Conservation (phyloP, 1,140 invertebrate species). For the Calephelis virginiensis region DNA sequence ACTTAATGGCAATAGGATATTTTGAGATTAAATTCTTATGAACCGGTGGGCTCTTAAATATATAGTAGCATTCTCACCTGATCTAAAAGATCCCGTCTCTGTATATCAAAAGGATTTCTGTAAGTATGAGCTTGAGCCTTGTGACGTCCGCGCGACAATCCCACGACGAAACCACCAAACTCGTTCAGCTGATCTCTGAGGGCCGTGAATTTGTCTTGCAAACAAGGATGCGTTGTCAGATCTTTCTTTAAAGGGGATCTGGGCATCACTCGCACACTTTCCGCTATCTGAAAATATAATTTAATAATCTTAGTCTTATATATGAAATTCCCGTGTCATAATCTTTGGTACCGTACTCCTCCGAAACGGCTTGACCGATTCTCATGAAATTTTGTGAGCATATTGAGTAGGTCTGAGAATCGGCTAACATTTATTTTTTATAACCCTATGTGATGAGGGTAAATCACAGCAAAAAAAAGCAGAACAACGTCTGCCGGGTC, state of each 20-base stretch:
- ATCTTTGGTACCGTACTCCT: too few relatives aligned
- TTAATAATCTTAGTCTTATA: slow-evolving; percentile 16
- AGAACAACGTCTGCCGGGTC: too few relatives aligned
- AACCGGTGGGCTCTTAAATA: too few relatives aligned
- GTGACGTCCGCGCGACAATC: slow-evolving; percentile 79
- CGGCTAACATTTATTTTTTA: too few relatives aligned
- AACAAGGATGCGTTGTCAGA: slow-evolving; percentile 87
- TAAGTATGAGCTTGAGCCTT: slow-evolving; percentile 87
- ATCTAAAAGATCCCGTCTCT: slow-evolving; percentile 91
- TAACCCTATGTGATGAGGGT: too few relatives aligned
- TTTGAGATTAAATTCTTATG: too few relatives aligned
- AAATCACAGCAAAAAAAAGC: too few relatives aligned
- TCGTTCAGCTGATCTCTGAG: slow-evolving; percentile 91
- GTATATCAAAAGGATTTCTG: slow-evolving; percentile 97
- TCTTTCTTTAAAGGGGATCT: slow-evolving; percentile 86
- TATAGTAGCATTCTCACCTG: slow-evolving; percentile 77
- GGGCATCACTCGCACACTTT: slow-evolving; percentile 86
- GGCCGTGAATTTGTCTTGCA: slow-evolving; percentile 90
- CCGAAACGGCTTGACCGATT: too few relatives aligned
- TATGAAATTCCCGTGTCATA: too few relatives aligned
- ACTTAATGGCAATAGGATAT: too few relatives aligned
- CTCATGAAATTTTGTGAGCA: too few relatives aligned
- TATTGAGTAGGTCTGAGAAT: too few relatives aligned
- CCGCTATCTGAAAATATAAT: slow-evolving; percentile 72
- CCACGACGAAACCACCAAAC: slow-evolving; percentile 91